Percentiles rank a stretch among this genome's conserved stretches.
phyloP scores from a whole-genome alignment of 2,888 invertebrate species.

The Cheilosia grossa region DNA sequence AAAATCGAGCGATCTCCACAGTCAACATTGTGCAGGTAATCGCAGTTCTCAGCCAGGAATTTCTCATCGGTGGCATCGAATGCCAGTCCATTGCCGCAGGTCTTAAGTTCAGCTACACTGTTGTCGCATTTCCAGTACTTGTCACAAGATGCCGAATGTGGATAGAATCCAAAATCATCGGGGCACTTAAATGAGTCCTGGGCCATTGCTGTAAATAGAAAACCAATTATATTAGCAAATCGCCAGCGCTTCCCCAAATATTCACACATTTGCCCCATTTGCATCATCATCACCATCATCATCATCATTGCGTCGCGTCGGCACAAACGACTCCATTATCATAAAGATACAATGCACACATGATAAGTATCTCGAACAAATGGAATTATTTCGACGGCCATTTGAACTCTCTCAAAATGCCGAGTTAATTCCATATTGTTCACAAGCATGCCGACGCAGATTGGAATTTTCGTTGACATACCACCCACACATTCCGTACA shows the following conservation, averaged over 20 bases:
- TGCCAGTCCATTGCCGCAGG: slow-evolving; percentile 96
- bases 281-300: neutral
- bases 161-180: slow-evolving; percentile 97
- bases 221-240: slow-evolving; percentile 13
- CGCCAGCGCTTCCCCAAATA: neutral
- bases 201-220: slow-evolving; percentile 86
- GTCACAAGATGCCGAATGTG: slow-evolving; percentile 94
- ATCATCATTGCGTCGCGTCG: slow-evolving; percentile 16
- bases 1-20: slow-evolving; percentile 94
- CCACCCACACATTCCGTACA: neutral
- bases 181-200: slow-evolving; percentile 96
- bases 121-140: slow-evolving; percentile 98
- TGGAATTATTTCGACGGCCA: slow-evolving; percentile 27
- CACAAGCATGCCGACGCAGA: neutral
- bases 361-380: neutral
- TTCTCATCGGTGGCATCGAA: slow-evolving; percentile 95
- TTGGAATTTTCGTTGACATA: slow-evolving; percentile 16
- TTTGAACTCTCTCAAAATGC: slow-evolving; percentile 8
- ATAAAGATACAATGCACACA: slow-evolving; percentile 9
- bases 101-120: slow-evolving; percentile 93
- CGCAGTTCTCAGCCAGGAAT: slow-evolving; percentile 96
- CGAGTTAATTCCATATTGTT: slow-evolving; percentile 8
- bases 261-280: neutral
- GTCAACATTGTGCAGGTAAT: slow-evolving; percentile 97
- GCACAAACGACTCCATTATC: slow-evolving; percentile 12